Percentiles rank a stretch among this genome's conserved stretches.
These are phyloP conservation scores for Coccyzus lansbergi DNA, from an alignment of 2,797 vertebrate species.

Conservation along the genomic window DNA sequence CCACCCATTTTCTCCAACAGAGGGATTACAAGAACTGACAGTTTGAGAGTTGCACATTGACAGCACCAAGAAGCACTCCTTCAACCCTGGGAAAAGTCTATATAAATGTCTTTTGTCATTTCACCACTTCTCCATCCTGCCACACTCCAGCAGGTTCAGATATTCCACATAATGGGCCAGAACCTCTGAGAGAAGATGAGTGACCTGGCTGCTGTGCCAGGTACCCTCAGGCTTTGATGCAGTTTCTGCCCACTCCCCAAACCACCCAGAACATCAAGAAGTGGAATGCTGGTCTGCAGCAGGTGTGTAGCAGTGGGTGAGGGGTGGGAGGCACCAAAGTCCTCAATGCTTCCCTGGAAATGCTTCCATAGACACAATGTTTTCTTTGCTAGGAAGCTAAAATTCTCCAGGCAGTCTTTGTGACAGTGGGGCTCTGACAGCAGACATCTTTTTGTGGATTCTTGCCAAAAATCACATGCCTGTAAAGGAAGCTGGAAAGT, in stretches of 20 bases:
- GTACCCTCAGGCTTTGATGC: neutral
- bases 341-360: neutral
- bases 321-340: neutral
- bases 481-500: neutral
- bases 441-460: neutral
- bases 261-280: accelerated
- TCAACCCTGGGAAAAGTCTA: neutral
- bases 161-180: neutral
- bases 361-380: accelerated
- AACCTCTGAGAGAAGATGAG: neutral
- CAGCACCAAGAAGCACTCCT: accelerated
- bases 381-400: neutral
- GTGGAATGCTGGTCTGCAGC: neutral
- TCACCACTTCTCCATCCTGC: neutral
- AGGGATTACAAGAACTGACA: neutral
- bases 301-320: neutral
- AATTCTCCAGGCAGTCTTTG: neutral
- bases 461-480: neutral
- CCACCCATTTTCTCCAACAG: neutral
- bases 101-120: neutral
- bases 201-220: accelerated
- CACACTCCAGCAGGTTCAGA: neutral
- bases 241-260: neutral
- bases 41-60: neutral
- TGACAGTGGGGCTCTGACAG: neutral